These are phyloP conservation scores for Polyommatus iphigenia DNA, from an alignment of 2,888 invertebrate genomes.

Conservation along the genomic window DNA sequence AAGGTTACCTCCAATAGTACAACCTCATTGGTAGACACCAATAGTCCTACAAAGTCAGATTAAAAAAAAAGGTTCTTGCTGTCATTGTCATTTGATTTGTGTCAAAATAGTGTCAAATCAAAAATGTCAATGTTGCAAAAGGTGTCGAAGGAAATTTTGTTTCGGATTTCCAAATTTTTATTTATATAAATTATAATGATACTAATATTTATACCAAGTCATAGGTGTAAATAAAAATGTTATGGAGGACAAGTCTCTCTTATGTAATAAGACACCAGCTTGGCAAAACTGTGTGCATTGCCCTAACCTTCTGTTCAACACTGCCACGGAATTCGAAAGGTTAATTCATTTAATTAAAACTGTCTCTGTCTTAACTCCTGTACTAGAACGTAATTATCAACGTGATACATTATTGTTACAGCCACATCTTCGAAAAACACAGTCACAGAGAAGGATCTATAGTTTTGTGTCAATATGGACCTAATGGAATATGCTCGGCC, in stretches of 20 bases:
- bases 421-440: slow-evolving; percentile 89
- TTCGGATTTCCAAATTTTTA: neutral
- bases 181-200: slow-evolving; percentile 38
- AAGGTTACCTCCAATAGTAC: too few relatives aligned
- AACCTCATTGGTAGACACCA: too few relatives aligned
- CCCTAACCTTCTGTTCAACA: slow-evolving; percentile 79
- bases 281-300: slow-evolving; percentile 84
- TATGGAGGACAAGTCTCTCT: slow-evolving; percentile 71
- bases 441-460: slow-evolving; percentile 92
- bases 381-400: slow-evolving; percentile 30
- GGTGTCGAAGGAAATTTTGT: neutral
- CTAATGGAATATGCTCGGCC: slow-evolving; percentile 91
- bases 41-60: too few relatives aligned
- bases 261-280: slow-evolving; percentile 63
- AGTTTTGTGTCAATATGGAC: slow-evolving; percentile 92
- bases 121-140: neutral
- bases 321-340: slow-evolving; percentile 82
- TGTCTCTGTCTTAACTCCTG: neutral
- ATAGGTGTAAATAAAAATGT: slow-evolving; percentile 57
- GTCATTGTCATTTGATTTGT: too few relatives aligned
- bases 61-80: too few relatives aligned
- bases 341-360: slow-evolving; percentile 50
- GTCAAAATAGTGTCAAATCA: too few relatives aligned
- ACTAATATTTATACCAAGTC: slow-evolving; percentile 38
- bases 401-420: slow-evolving; percentile 58